A percentile compares a stretch with the other conserved stretches of the same genome.
These are phyloP conservation scores for Cydia pomonella DNA, from an alignment of 1,140 invertebrate genomes.

Conservation along the genomic window DNA sequence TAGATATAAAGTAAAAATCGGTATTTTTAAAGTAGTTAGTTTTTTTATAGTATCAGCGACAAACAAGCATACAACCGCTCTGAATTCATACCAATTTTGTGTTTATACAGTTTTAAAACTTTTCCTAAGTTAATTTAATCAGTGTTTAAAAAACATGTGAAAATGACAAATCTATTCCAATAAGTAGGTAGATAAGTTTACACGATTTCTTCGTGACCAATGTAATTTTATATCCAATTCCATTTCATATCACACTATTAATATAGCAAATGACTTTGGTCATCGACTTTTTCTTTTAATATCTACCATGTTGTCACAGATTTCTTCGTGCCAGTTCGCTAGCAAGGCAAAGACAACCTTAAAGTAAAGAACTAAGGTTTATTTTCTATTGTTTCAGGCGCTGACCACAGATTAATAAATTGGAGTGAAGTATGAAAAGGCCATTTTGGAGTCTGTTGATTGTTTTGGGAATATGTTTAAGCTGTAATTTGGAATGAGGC, in stretches of 20 bases:
- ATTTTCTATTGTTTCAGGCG: background rate
- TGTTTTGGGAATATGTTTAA: background rate
- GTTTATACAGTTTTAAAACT: too few relatives aligned
- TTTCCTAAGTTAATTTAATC: background rate
- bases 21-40: too few relatives aligned
- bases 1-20: too few relatives aligned
- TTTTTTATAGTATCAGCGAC: background rate
- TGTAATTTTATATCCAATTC: conserved; percentile 22
- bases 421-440: background rate
- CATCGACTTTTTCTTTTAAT: conserved; percentile 30
- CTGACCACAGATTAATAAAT: conserved; percentile 2
- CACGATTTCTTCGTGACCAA: conserved; percentile 10
- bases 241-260: conserved; percentile 8
- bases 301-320: conserved; percentile 23
- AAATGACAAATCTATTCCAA: background rate
- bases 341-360: background rate
- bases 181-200: background rate
- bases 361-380: background rate
- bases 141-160: background rate
- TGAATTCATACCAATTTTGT: too few relatives aligned
- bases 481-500: background rate
- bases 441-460: background rate
- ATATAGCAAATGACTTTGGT: conserved; percentile 18
- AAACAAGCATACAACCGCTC: too few relatives aligned
- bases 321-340: conserved; percentile 15